Percentiles rank a stretch among this genome's conserved stretches.
Conservation (phyloP, 2,797 vertebrate genomes). For the Centropyge bicolor region DNA sequence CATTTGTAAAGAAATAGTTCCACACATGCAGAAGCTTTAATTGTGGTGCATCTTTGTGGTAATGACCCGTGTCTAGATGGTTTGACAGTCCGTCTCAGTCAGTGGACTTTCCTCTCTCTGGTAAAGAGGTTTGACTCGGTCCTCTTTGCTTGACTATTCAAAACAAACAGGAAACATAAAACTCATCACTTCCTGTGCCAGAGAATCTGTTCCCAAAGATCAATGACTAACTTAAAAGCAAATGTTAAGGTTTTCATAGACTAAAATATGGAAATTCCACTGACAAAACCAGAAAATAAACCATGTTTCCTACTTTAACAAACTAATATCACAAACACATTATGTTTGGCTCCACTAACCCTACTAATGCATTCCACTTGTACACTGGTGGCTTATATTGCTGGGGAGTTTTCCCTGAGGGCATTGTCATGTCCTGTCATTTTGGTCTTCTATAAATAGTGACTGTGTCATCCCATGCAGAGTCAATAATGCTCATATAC, state of each 20-base stretch:
- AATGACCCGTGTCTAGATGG: background rate
- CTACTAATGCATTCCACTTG: conserved; percentile 28
- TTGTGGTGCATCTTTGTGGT: background rate
- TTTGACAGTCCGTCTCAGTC: background rate
- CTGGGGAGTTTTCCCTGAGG: conserved; percentile 57
- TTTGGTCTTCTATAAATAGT: conserved; percentile 61
- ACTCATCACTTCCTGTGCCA: conserved; percentile 40
- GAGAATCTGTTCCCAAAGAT: conserved; percentile 1
- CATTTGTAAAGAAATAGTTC: background rate
- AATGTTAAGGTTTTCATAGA: background rate
- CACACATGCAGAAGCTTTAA: background rate
- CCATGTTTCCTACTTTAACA: background rate
- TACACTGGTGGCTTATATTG: background rate
- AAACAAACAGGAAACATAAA: conserved; percentile 49
- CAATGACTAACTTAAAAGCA: background rate
- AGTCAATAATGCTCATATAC: conserved; percentile 18
- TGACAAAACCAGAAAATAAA: background rate
- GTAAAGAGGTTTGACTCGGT: background rate
- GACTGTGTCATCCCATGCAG: conserved; percentile 41
- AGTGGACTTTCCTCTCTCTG: background rate
- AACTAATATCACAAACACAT: conserved; percentile 5
- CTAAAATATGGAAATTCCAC: background rate
- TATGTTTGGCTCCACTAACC: background rate
- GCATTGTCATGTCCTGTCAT: conserved; percentile 31
- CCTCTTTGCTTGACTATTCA: background rate